Conservation (phyloP, 2,113 vertebrate genomes). For the Amblyopsis rosae region DNA sequence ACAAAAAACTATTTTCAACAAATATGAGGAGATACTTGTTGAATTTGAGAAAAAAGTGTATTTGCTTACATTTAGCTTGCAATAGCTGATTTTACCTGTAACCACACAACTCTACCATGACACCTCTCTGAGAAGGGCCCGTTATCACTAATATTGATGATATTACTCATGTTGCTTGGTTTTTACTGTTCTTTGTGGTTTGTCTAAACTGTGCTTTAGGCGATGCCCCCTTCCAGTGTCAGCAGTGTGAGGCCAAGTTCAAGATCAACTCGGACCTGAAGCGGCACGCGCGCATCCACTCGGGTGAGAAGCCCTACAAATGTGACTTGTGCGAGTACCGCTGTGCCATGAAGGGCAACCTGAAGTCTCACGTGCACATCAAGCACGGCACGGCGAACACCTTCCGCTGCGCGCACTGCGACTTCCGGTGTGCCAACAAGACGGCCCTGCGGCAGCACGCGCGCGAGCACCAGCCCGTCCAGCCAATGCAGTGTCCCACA, state of each 20-base stretch:
- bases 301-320: conserved; percentile 95
- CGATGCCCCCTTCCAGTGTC: conserved; percentile 92
- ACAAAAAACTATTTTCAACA: too few relatives aligned
- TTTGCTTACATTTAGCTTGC: too few relatives aligned
- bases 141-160: not conserved
- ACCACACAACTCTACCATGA: too few relatives aligned
- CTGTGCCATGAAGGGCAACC: conserved; percentile 98
- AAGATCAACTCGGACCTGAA: conserved; percentile 99
- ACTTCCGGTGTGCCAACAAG: conserved; percentile 91
- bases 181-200: not conserved
- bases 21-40: too few relatives aligned
- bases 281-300: conserved; percentile 93
- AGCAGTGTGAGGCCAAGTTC: conserved; percentile 94
- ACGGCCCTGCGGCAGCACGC: conserved; percentile 87
- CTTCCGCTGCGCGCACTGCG: conserved; percentile 85
- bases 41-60: too few relatives aligned
- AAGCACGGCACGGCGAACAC: conserved; percentile 86
- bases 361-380: conserved; percentile 94
- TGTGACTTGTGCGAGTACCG: conserved; percentile 94
- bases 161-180: too few relatives aligned
- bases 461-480: conserved; percentile 85
- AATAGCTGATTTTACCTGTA: too few relatives aligned
- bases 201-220: conserved; percentile 43
- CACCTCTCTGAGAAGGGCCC: too few relatives aligned
- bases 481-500: conserved; percentile 85